These are phyloP conservation scores for Gymnobelideus leadbeateri DNA, from an alignment of 2,113 vertebrate genomes.

Conservation along the genomic window DNA sequence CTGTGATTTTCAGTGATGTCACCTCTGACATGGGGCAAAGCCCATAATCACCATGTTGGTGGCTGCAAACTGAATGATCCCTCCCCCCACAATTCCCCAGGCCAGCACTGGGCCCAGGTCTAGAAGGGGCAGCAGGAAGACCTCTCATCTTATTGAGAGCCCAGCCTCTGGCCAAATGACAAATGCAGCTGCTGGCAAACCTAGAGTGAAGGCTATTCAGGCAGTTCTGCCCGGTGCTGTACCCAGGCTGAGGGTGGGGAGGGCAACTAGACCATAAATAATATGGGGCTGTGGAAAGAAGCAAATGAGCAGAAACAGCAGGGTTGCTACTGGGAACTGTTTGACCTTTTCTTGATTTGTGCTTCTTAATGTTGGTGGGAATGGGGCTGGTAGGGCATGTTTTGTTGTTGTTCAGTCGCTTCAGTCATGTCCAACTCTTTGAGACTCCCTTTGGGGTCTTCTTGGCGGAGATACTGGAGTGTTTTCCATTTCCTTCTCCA, in stretches of 20 bases:
- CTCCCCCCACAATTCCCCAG: background rate
- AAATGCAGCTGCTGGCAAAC: background rate
- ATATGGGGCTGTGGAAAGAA: background rate
- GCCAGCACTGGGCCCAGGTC: conserved; percentile 53
- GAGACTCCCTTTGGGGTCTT: background rate
- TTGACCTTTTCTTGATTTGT: conserved; percentile 1
- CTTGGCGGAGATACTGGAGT: background rate
- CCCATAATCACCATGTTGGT: conserved; percentile 57
- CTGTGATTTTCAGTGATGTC: conserved; percentile 66
- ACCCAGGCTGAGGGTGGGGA: conserved; percentile 14
- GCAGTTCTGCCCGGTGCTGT: conserved; percentile 30
- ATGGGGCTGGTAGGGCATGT: background rate
- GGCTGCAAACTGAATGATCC: conserved; percentile 50
- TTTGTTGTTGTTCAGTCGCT: background rate
- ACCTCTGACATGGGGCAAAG: conserved; percentile 56
- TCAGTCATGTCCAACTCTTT: background rate
- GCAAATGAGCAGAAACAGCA: background rate
- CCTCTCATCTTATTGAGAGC: conserved; percentile 26
- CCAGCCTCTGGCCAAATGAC: conserved; percentile 30
- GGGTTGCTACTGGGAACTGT: background rate
- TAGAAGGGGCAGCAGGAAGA: conserved; percentile 53
- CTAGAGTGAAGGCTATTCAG: conserved; percentile 33
- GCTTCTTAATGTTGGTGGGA: background rate
- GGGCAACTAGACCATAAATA: conserved; percentile 55
- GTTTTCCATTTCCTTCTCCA: background rate